These are phyloP conservation scores for Ictidomys tridecemlineatus DNA, from an alignment of 2,113 vertebrate genomes.

Conservation along the genomic window DNA sequence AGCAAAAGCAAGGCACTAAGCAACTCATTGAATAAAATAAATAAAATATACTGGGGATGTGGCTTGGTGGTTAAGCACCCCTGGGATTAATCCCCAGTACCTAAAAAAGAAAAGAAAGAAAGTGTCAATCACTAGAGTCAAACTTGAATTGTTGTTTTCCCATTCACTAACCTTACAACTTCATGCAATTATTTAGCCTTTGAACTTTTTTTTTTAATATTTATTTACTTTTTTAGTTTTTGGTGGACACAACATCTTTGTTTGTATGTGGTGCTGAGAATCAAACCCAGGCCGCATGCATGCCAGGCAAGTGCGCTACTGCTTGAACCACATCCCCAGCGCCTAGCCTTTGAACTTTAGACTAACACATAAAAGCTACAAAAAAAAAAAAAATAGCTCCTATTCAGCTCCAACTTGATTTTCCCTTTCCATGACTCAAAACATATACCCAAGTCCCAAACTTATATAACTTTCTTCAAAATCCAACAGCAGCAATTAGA, in stretches of 20 bases:
- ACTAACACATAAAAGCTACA: neutral
- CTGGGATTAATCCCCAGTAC: too few relatives aligned
- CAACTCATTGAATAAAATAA: too few relatives aligned
- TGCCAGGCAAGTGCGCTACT: too few relatives aligned
- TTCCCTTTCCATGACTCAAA: neutral
- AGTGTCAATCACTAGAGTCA: neutral
- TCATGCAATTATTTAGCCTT: neutral
- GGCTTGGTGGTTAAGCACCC: too few relatives aligned
- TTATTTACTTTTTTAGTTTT: too few relatives aligned
- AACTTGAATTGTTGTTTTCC: neutral
- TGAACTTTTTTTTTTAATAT: neutral
- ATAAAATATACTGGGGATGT: too few relatives aligned
- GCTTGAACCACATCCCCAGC: too few relatives aligned
- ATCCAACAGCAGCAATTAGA: neutral
- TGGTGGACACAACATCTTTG: too few relatives aligned
- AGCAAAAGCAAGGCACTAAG: too few relatives aligned
- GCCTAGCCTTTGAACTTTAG: neutral
- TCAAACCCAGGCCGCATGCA: too few relatives aligned
- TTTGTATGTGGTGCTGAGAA: too few relatives aligned
- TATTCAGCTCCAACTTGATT: neutral
- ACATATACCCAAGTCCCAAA: neutral
- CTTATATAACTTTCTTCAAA: constrained; percentile 5
- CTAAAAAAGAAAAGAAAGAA: too few relatives aligned
- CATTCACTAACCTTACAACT: neutral
- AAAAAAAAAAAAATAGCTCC: neutral